Percentiles rank a stretch among this genome's conserved stretches.
Conservation (phyloP, 2,113 vertebrate genomes). For the Aegypius monachus region DNA sequence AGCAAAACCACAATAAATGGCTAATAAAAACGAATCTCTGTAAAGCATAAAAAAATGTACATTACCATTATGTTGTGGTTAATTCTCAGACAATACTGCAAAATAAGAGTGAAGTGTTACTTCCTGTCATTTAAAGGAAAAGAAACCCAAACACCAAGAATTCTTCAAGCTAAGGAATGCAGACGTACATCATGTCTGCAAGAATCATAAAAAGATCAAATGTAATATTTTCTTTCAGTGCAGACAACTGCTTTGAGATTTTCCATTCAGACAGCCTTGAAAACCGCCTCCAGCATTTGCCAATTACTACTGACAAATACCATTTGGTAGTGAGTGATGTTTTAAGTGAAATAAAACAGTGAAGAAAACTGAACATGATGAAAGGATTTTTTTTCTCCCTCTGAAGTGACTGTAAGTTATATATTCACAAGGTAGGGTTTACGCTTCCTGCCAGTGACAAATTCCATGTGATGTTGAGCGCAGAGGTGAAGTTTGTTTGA, state of each 20-base stretch:
- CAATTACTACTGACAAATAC: conserved; percentile 75
- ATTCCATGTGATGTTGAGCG: conserved; percentile 40
- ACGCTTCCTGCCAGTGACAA: conserved; percentile 61
- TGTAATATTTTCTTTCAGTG: conserved; percentile 72
- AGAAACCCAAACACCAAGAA: conserved; percentile 60
- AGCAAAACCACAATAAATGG: conserved; percentile 47
- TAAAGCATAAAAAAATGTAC: background rate
- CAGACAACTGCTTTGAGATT: conserved; percentile 71
- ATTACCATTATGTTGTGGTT: conserved; percentile 26
- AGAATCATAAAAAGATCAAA: conserved; percentile 76
- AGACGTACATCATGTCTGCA: conserved; percentile 73
- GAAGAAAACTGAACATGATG: conserved; percentile 63
- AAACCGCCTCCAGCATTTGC: conserved; percentile 67
- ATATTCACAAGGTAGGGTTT: conserved; percentile 25
- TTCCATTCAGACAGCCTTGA: conserved; percentile 69
- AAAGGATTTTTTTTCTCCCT: conserved; percentile 69
- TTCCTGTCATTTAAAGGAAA: conserved; percentile 60
- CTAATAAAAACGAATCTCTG: conserved; percentile 57
- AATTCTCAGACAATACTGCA: conserved; percentile 42
- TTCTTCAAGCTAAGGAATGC: conserved; percentile 68
- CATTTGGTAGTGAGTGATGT: conserved; percentile 74
- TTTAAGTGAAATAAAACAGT: conserved; percentile 72
- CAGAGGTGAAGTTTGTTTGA: conserved; percentile 64
- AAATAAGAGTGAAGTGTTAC: conserved; percentile 46
- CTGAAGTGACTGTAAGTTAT: conserved; percentile 66